phyloP scores from a whole-genome alignment of 2,888 invertebrate species.

The Cerastoderma edule region DNA sequence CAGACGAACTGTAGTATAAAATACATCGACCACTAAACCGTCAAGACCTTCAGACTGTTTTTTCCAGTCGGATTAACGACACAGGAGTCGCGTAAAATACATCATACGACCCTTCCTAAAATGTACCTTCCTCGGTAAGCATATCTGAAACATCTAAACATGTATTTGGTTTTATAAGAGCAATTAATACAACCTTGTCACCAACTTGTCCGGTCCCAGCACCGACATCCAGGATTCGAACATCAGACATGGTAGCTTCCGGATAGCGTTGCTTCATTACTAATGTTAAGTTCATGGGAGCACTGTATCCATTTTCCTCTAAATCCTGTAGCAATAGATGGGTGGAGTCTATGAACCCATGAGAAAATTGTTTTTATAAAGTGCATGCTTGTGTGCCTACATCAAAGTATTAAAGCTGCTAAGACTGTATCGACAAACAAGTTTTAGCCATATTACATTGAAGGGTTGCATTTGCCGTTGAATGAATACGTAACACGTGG shows the following conservation, averaged over 20 bases:
- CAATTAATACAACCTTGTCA: constrained; percentile 1
- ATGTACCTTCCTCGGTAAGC: background rate
- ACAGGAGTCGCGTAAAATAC: background rate
- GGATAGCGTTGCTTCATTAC: constrained; percentile 12
- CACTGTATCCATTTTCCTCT: background rate
- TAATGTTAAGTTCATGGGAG: background rate
- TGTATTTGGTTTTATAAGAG: background rate
- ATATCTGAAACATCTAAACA: background rate
- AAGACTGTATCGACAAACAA: no score
- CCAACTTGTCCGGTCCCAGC: constrained; percentile 1
- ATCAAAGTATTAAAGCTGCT: no score
- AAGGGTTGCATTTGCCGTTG: no score
- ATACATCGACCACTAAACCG: background rate
- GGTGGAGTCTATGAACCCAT: no score
- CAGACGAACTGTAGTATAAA: background rate
- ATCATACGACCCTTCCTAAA: background rate
- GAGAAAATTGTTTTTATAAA: no score
- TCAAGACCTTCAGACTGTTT: background rate
- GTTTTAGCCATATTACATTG: no score
- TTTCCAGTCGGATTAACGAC: background rate
- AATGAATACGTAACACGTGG: no score
- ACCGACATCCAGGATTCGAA: background rate
- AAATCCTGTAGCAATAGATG: background rate
- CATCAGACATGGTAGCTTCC: background rate
- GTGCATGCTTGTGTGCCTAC: no score